Base-by-base conservation (phyloP, 2,888 invertebrate genomes). In the Hybos culiciformis region DNA sequence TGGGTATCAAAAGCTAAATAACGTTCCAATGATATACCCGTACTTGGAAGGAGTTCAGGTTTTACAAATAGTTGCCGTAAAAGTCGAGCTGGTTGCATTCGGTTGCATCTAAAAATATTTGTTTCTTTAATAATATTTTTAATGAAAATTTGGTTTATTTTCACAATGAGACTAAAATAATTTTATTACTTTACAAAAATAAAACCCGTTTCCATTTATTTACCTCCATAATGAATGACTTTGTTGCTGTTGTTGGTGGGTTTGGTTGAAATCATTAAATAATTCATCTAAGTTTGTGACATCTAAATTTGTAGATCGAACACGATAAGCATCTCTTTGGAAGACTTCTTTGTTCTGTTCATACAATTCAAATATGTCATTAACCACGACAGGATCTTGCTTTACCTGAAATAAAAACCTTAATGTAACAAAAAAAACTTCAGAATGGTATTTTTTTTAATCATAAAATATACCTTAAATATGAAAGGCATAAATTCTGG, bases 11-110 rank as follows among this genome's bases (percentile, higher is more conserved):
- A 73, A 44, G 84, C 71, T 41, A 84, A 56, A 63, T 74, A 84
- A 56, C 85, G 77, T 61, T 90, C 87, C 39, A 83, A 75, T 53
- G 80, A 80, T 55, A 81, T 79, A 7, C 83, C 82, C 63, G 80
- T 77, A 62, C 76, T 77, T 29, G 80, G 77, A 29, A 84, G 72
- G 53, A 79, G 77, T 47, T 67, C 63, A 2, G 86, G 83, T 50
- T 81, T 73, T 3, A 77, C 77, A 60, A 90, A 85, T 33, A 83
- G 55, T 56, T 76, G 74, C 14, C 90, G 70, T 11, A 90, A 56
- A 39, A 80, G 57, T 57, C 84, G 74, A 37, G 80, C 83, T 23
- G 80, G 74, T 56, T 74, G 70, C 73, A 88, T 81, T 46, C 80
- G 77, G 62, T 83, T 86, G 40, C 87, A 75, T 61, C n/a, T n/a